A percentile compares a stretch with the other conserved stretches of the same genome.
Evolutionary conservation across 2,888 invertebrate species (phyloP).

Genomic region (Macroteleia sp.): DNA sequence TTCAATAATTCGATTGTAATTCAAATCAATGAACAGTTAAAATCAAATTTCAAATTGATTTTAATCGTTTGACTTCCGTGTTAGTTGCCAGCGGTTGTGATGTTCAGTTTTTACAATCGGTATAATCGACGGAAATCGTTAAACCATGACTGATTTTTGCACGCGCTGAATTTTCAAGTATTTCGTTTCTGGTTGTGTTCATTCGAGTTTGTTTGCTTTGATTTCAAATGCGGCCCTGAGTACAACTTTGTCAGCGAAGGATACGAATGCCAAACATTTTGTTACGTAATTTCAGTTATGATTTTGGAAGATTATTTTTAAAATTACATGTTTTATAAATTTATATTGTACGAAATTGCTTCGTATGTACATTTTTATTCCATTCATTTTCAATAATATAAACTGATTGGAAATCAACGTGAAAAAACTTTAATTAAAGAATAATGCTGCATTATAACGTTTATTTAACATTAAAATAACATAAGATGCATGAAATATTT

Average conservation of each 20-base stretch:
- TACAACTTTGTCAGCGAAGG: constrained; percentile 29
- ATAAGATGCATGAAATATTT: no score
- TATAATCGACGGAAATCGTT: constrained; percentile 44
- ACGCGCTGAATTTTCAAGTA: constrained; percentile 54
- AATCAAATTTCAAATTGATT: constrained; percentile 2
- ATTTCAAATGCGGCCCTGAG: constrained; percentile 41
- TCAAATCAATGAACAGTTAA: no score
- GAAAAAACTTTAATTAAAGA: no score
- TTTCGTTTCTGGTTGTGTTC: constrained; percentile 38
- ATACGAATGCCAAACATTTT: constrained; percentile 25
- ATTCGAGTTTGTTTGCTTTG: constrained; percentile 33
- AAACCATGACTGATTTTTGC: constrained; percentile 52
- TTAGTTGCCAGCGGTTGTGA: not conserved
- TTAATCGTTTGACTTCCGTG: constrained; percentile 21
- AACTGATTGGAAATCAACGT: no score
- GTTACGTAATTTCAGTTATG: constrained; percentile 13
- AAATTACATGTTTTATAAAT: no score
- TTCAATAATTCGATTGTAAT: no score
- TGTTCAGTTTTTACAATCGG: constrained; percentile 14
- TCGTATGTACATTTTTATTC: no score
- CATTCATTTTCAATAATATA: no score
- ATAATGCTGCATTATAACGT: no score
- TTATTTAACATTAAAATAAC: no score
- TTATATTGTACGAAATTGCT: not conserved
- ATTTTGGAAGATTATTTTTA: not conserved